Evolutionary conservation across 2,797 vertebrate species (phyloP).

Genomic region (Apogon hyalosoma): DNA sequence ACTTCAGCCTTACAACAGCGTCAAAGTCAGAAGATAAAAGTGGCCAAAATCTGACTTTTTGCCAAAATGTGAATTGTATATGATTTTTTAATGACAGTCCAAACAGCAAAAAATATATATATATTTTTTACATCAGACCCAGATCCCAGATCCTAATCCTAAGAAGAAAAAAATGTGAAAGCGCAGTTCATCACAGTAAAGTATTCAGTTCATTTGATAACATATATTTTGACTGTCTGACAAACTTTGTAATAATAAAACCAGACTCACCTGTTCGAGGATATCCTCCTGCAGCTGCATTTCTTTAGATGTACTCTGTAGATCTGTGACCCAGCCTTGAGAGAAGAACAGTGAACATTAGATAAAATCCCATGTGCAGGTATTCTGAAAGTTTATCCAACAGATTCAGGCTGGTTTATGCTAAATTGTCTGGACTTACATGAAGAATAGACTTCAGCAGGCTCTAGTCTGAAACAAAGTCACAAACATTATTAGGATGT

Average conservation of each 20-base stretch:
- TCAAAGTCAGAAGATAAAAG: too few species aligned
- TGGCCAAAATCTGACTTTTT: too few species aligned
- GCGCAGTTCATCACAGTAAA: too few species aligned
- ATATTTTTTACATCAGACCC: too few species aligned
- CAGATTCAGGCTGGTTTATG: neutral
- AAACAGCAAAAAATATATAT: too few species aligned
- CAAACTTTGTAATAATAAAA: neutral
- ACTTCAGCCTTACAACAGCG: too few species aligned
- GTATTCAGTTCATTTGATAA: neutral
- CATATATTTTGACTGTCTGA: neutral
- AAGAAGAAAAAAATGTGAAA: too few species aligned
- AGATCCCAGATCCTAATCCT: too few species aligned
- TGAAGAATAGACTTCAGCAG: neutral
- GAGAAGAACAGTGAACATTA: neutral
- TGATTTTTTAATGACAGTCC: too few species aligned
- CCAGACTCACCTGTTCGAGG: constrained; percentile 58
- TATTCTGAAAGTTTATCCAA: neutral
- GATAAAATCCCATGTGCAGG: neutral
- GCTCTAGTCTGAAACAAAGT: constrained; percentile 28
- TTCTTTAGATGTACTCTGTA: constrained; percentile 49
- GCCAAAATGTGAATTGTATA: too few species aligned
- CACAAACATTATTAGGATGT: neutral
- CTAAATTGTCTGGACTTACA: constrained; percentile 34
- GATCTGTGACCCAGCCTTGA: constrained; percentile 66
- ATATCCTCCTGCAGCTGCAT: constrained; percentile 45